Evolutionary conservation across 64 coral and sea anemone species (phyloP).

Genomic region (Acropora yongei): DNA sequence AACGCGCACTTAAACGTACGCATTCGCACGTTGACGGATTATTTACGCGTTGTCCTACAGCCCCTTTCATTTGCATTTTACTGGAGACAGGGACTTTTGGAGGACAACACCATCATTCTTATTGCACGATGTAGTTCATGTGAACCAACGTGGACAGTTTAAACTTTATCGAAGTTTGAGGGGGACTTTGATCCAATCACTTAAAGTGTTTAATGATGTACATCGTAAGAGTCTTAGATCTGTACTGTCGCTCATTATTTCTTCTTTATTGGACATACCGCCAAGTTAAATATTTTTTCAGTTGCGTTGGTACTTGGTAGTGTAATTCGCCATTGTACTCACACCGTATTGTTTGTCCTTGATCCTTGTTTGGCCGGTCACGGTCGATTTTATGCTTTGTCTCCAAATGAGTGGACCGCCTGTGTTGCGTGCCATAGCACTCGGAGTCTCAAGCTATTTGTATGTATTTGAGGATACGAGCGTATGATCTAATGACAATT

Average conservation of each 20-base stretch:
- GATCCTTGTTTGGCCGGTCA: slow-evolving; percentile 10
- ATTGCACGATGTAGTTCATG: no score
- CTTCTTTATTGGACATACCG: slow-evolving; percentile 5
- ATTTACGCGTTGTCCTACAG: slow-evolving; percentile 8
- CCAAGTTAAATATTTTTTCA: slow-evolving; percentile 19
- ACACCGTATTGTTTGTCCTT: slow-evolving; percentile 17
- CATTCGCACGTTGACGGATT: background rate
- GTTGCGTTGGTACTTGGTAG: slow-evolving; percentile 22
- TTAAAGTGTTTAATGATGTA: no score
- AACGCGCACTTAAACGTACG: background rate
- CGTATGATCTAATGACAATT: slow-evolving; percentile 3
- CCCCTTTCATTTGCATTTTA: background rate
- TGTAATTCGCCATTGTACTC: slow-evolving; percentile 10
- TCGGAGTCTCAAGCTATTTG: slow-evolving; percentile 23
- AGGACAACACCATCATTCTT: no score
- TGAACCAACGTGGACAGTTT: no score
- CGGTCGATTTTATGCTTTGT: slow-evolving; percentile 2
- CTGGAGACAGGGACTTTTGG: no score
- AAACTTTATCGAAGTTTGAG: no score
- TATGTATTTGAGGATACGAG: slow-evolving; percentile 30
- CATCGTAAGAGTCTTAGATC: background rate
- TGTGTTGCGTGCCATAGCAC: slow-evolving; percentile 18
- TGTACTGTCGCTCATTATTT: slow-evolving; percentile 2
- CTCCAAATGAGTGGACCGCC: slow-evolving; percentile 17
- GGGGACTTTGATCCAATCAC: no score